These are phyloP conservation scores for Portevinia maculata DNA, from an alignment of 2,888 invertebrate genomes.

Conservation along the genomic window DNA sequence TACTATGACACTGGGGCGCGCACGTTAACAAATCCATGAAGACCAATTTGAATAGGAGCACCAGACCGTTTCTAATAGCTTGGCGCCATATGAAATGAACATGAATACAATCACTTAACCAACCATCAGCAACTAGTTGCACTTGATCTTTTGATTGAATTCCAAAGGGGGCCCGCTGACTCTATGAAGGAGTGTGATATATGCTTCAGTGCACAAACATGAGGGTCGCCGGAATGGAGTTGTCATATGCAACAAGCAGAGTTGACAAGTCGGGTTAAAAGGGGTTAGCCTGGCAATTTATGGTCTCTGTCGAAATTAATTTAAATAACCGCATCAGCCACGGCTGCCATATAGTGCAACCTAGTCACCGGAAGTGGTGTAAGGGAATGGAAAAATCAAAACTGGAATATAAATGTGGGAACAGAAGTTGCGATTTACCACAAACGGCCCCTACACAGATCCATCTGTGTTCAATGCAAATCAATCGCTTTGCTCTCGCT, in stretches of 20 bases:
- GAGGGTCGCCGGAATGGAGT: conserved; percentile 31
- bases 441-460: conserved; percentile 12
- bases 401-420: conserved; percentile 68
- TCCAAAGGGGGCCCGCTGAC: conserved; percentile 21
- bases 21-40: conserved; percentile 55
- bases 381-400: conserved; percentile 25
- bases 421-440: conserved; percentile 35
- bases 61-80: conserved; percentile 70
- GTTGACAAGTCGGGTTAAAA: conserved; percentile 42
- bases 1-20: conserved; percentile 55
- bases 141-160: conserved; percentile 47
- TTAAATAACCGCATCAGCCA: conserved; percentile 60
- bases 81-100: conserved; percentile 47
- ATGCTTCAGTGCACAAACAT: conserved; percentile 58
- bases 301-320: conserved; percentile 62
- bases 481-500: conserved; percentile 64
- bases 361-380: conserved; percentile 34
- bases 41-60: conserved; percentile 47
- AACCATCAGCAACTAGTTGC: conserved; percentile 46
- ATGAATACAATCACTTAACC: conserved; percentile 53
- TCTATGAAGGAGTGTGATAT: conserved; percentile 60
- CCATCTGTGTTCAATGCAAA: conserved; percentile 68
- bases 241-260: conserved; percentile 26
- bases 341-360: conserved; percentile 5
- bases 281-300: conserved; percentile 44